phyloP scores from a whole-genome alignment of 1,140 invertebrate species.

The Drosophila pachea region DNA sequence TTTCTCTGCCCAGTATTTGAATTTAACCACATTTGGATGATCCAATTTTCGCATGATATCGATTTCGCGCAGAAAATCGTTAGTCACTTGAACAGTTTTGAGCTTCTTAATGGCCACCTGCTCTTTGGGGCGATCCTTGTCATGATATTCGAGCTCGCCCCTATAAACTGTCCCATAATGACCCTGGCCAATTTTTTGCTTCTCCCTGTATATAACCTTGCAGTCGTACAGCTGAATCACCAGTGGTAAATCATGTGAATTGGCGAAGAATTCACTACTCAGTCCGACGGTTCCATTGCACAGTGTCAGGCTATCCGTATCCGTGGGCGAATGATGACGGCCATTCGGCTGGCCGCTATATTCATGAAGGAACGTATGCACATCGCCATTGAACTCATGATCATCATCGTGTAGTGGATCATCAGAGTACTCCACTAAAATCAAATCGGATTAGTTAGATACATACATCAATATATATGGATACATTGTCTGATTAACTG shows the following conservation, averaged over 20 bases:
- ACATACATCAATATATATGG: background rate
- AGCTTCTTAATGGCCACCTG: slow-evolving; percentile 88
- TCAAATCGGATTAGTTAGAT: background rate
- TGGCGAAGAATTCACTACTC: slow-evolving; percentile 41
- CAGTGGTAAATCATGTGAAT: slow-evolving; percentile 37
- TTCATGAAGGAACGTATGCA: slow-evolving; percentile 2
- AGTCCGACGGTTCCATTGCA: slow-evolving; percentile 11
- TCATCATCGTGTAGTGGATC: slow-evolving; percentile 4
- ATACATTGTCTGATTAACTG: background rate
- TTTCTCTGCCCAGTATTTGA: slow-evolving; percentile 88
- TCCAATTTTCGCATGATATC: slow-evolving; percentile 88
- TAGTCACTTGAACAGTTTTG: slow-evolving; percentile 79
- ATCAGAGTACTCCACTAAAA: slow-evolving; percentile 19
- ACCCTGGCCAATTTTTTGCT: slow-evolving; percentile 62
- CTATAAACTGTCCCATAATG: slow-evolving; percentile 69
- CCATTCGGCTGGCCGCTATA: slow-evolving; percentile 9
- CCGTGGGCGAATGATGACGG: background rate
- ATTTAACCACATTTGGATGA: slow-evolving; percentile 92
- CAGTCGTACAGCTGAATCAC: slow-evolving; percentile 58
- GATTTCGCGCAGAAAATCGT: slow-evolving; percentile 86
- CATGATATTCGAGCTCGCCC: slow-evolving; percentile 54
- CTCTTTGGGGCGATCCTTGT: slow-evolving; percentile 52
- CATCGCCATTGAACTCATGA: slow-evolving; percentile 8
- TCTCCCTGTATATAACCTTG: slow-evolving; percentile 58
- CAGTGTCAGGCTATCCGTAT: background rate